Evolutionary conservation across 2,797 vertebrate species (phyloP), one percentile per base, ranked within the genome.

Genomic region (Hemibagrus guttatus): DNA sequence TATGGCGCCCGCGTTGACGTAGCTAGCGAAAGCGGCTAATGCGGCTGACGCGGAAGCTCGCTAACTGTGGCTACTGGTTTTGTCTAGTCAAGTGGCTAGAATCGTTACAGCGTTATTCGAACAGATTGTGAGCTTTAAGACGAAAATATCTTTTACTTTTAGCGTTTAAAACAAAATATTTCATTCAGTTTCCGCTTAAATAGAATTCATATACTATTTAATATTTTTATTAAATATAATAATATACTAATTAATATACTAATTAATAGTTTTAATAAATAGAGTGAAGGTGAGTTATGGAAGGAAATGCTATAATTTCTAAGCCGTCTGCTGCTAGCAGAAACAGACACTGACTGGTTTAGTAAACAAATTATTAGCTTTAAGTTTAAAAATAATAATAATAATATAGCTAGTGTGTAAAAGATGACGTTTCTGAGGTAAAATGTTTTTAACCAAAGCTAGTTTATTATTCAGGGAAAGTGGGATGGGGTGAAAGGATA

Each of bases 241-340:
- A 74, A 74, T 74, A 46, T 46, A 74, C 49, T 49, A 74, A 76
- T 54, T n/a, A 74, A 74, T 74, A 46, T 46, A 74, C 49, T 49
- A 74, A 76, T 28, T 52, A 28, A 31, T 6, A 56, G 8, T 56
- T 3, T 31, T 56, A 19, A 54, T 19, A 56, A n/a, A 11, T 11
- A 56, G 74, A 56, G 49, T 76, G 16, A 2, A 58, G 75, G 52
- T 78, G 75, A 78, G 75, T 78, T 21, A 78, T 35, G 4, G 4
- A 52, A 52, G 1, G 28, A 28, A n/a, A 75, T 19, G 7, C 39
- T 39, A 39, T 39, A 1, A 39, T 39, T 39, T 39, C 35, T 39
- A 39, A 39, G 35, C 35, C 35, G 35, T n/a, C n/a, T n/a, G 35
- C 35, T 39, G 35, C 26, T 26, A 7, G 21, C 42, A 14, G 12